Base-by-base conservation (phyloP, 2,113 vertebrate species). In the Ceyx cyanopectus region DNA sequence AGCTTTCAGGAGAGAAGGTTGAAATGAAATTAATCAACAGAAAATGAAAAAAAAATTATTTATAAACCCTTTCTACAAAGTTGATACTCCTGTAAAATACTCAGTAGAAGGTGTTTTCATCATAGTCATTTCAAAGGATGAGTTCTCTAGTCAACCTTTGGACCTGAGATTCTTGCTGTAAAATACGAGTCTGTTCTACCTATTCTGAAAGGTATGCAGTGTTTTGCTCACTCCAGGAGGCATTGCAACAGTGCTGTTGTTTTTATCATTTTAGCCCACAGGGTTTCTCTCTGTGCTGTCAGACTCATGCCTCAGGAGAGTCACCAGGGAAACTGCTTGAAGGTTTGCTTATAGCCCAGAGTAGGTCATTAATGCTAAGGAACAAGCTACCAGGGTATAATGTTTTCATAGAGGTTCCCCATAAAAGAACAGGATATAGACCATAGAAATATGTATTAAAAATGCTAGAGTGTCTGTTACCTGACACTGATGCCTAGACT, bases 221-320 rank as follows among this genome's bases (percentile, higher is more conserved):
- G 34, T 23, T 78, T 92, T 86, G 3, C 34, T 84, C 14, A 37
- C 57, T 84, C 43, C 34, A 18, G 9, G 5, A 63, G 11, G 21
- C 54, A n/a, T 51, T 81, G 22, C 7, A n/a, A 27, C 8, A 0
- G 0, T 57, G 30, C 6, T 40, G 24, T 2, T 32, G 13, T 32
- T 85, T 94, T 80, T 23, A 79, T 41, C 37, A 13, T 14, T 68
- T 73, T 24, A 32, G 20, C 29, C 40, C 4, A 1, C n/a, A 61
- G 56, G 40, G 4, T 5, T 84, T 63, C 40, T 30, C 29, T 46
- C 69, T 60, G 11, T 5, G 1, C 19, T 48, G 19, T 29, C 66
- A 85, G 32, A 41, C 24, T 56, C n/a, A 23, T 24, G 7, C 10
- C 51, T 66, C 6, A 5, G 70, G 45, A 81, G 90, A 72, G 32